Conservation (phyloP, 64 coral and sea anemone species). For the Astreopora myriophthalma region DNA sequence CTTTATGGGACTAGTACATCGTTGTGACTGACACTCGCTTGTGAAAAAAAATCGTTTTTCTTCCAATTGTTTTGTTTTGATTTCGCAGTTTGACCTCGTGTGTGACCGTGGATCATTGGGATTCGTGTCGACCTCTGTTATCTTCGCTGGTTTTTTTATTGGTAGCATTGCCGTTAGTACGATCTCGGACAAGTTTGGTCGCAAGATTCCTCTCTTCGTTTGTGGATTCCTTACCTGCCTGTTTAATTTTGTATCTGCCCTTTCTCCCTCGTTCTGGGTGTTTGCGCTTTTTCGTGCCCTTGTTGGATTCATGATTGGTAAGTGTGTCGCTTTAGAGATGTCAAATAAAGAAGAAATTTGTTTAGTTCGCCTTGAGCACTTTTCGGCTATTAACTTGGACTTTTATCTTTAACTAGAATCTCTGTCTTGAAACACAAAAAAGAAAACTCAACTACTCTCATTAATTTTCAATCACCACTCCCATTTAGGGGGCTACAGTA, state of each 20-base stretch:
- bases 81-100: slow-evolving; percentile 67
- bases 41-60: not conserved
- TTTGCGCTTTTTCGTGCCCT: slow-evolving; percentile 78
- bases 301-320: slow-evolving; percentile 63
- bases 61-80: not conserved
- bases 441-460: not conserved
- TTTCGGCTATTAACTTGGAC: no score
- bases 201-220: slow-evolving; percentile 42
- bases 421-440: no score
- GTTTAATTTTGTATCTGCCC: slow-evolving; percentile 43
- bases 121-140: slow-evolving; percentile 53
- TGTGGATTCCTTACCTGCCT: not conserved
- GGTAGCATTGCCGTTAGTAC: slow-evolving; percentile 35
- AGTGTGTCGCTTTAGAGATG: not conserved
- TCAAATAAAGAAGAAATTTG: no score
- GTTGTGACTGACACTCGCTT: no score
- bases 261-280: slow-evolving; percentile 61
- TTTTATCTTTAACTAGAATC: no score
- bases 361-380: no score
- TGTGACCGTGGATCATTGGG: slow-evolving; percentile 49
- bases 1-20: no score
- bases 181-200: slow-evolving; percentile 55
- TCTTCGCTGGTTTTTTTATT: slow-evolving; percentile 48
- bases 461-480: not conserved
- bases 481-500: not conserved